Evolutionary conservation across 2,888 invertebrate genomes (phyloP), one percentile per base, ranked within the genome.

Genomic region (Caenorhabditis uteleia): DNA sequence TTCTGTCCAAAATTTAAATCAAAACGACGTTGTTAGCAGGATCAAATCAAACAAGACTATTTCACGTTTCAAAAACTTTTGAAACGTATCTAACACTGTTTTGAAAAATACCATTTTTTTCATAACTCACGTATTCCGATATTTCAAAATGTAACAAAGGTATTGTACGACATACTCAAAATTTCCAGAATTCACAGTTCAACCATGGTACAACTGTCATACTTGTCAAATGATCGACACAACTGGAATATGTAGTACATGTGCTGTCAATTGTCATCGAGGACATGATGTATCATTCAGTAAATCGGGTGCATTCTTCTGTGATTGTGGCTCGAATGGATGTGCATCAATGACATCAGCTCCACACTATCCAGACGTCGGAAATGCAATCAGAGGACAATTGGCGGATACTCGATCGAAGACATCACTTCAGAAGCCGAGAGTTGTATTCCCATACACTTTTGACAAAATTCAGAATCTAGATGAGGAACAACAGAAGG

Each of bases 151-250:
- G 31, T 12, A 31, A 31, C 31, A 31, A 31, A 31, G 10, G 31
- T 31, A n/a, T n/a, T n/a, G n/a, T n/a, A n/a, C n/a, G n/a, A n/a
- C n/a, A n/a, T n/a, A n/a, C n/a, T n/a, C n/a, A n/a, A n/a, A n/a
- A n/a, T n/a, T n/a, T 93, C 82, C 51, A 65, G 95, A 97, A 85
- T 97, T 94, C 84, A 94, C 94, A 91, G 94, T 93, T 85, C 95
- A 88, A 72, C 87, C 87, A 70, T 87, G 87, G 87, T 98, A 97
- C 86, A 95, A 98, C 85, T 98, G 97, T 84, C 95, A 97, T 86
- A 95, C 95, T 0, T 97, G 97, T 85, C 91, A 91, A 84, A 97
- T 98, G 97, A 90, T 95, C 57, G 95, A 97, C 84, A 92, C 95
- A 7, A 94, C 95, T 1, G 98, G 98, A 0, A 95, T 97, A 26